These are phyloP conservation scores for Drosophila kohkoa DNA, from an alignment of 1,140 invertebrate genomes.

Conservation along the genomic window DNA sequence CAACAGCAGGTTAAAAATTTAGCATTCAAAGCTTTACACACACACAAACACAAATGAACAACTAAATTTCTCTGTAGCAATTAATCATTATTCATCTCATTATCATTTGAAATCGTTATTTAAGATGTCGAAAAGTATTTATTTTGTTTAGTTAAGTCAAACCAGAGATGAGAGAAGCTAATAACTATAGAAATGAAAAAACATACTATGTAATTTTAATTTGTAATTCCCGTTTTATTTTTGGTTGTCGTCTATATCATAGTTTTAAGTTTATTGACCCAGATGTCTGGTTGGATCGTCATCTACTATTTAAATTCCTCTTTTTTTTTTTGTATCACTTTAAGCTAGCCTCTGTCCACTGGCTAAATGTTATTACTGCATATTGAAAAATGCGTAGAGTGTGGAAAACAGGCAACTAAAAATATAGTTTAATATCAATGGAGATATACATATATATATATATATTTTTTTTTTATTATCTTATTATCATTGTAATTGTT, in stretches of 20 bases:
- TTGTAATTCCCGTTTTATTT: constrained; percentile 16
- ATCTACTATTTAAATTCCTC: constrained; percentile 6
- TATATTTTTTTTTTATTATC: constrained; percentile 23
- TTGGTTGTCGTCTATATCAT: constrained; percentile 12
- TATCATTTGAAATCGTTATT: not conserved
- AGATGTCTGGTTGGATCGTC: constrained; percentile 15
- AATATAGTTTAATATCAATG: not conserved
- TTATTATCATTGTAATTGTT: constrained; percentile 30
- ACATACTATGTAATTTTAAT: not conserved
- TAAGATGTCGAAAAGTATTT: constrained; percentile 31
- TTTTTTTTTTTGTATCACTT: constrained; percentile 21
- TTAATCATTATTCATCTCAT: constrained; percentile 3
- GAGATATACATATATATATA: constrained; percentile 5
- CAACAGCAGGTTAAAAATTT: constrained; percentile 9
- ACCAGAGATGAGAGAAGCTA: constrained; percentile 55
- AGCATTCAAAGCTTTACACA: constrained; percentile 27
- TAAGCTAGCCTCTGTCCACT: constrained; percentile 7
- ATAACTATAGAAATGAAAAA: constrained; percentile 33
- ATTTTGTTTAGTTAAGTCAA: constrained; percentile 23
- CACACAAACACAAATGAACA: not conserved
- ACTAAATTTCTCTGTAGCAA: constrained; percentile 4
- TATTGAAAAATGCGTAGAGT: not conserved
- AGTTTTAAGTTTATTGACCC: constrained; percentile 7
- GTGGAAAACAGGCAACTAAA: not conserved
- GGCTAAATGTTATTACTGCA: constrained; percentile 6